Conservation (phyloP, 64 coral and sea anemone genomes). For the Stichodactyla mertensii region DNA sequence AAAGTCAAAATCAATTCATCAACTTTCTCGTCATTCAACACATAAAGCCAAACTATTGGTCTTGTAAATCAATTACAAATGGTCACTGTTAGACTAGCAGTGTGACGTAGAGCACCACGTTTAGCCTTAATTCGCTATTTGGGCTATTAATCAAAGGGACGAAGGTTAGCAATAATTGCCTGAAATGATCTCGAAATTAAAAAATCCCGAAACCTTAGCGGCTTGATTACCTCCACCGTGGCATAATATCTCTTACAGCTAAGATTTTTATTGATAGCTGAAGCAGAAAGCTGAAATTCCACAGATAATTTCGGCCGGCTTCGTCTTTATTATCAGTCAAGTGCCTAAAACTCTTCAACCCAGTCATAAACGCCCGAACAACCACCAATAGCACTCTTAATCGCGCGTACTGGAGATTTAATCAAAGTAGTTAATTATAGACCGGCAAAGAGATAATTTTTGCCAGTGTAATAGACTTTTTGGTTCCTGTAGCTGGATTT, state of each 20-base stretch:
- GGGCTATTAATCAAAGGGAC: neutral
- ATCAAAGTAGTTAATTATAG: neutral
- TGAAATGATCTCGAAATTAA: neutral
- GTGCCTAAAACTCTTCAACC: neutral
- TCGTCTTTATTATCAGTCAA: neutral
- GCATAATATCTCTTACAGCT: neutral
- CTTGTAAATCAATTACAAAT: neutral
- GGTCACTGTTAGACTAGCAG: neutral
- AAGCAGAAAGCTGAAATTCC: neutral
- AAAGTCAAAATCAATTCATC: constrained; percentile 3
- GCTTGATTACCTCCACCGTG: neutral
- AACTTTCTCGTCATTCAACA: constrained; percentile 8
- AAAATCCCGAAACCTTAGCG: neutral
- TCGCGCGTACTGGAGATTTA: neutral
- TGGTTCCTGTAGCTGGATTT: neutral
- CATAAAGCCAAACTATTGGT: neutral
- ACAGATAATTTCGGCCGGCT: neutral
- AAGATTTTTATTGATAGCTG: constrained; percentile 6
- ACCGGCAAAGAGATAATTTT: neutral
- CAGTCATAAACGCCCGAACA: neutral
- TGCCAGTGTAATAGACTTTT: neutral
- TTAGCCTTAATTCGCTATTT: neutral
- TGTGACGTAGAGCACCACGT: neutral
- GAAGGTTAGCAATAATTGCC: neutral
- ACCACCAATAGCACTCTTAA: neutral